These are phyloP conservation scores for Anseranas semipalmata DNA, from an alignment of 2,113 vertebrate genomes.

Conservation along the genomic window DNA sequence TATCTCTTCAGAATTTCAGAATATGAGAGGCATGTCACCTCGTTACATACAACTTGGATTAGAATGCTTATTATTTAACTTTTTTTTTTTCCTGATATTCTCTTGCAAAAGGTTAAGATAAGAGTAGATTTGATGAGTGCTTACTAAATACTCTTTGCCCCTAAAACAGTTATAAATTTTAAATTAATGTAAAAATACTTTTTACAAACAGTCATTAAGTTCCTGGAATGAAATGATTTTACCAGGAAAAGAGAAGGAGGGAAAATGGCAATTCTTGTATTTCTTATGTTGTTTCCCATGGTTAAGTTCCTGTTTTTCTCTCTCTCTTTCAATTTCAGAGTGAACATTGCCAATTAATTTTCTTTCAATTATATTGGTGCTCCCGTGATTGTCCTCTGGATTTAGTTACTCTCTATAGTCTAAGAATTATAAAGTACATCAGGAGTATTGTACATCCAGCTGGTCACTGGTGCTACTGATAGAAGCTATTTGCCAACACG, in stretches of 20 bases:
- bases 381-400: not conserved
- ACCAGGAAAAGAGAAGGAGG: not conserved
- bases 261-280: not conserved
- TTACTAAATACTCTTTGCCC: not conserved
- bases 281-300: not conserved
- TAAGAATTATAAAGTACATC: not conserved
- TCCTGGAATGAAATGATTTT: not conserved
- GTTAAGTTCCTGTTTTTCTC: not conserved
- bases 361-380: not conserved
- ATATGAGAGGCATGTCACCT: not conserved
- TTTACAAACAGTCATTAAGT: not conserved
- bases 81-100: not conserved
- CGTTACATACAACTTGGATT: not conserved
- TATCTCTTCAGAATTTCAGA: not conserved
- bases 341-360: not conserved
- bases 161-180: not conserved
- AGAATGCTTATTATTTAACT: not conserved
- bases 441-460: not conserved
- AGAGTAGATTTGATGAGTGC: not conserved
- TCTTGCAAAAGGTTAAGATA: not conserved
- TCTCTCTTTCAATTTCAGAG: not conserved
- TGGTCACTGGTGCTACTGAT: not conserved
- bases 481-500: not conserved
- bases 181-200: not conserved
- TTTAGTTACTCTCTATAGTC: not conserved